Evolutionary conservation across 2,888 invertebrate species (phyloP).

Genomic region (Mechanitis messenoides): DNA sequence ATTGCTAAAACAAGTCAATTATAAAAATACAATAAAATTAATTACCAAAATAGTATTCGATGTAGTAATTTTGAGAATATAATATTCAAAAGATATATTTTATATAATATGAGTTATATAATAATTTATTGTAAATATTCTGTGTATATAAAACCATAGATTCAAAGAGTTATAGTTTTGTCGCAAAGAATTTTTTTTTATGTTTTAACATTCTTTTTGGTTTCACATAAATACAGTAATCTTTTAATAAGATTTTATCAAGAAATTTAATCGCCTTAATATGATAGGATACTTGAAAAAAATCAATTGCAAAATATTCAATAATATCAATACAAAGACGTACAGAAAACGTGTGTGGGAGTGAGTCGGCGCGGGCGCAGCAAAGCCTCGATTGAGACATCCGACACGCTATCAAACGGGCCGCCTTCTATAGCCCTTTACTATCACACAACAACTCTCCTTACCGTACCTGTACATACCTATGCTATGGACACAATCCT

Average conservation of each 20-base stretch:
- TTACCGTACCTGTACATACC: conserved; percentile 33
- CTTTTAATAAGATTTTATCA: conserved; percentile 12
- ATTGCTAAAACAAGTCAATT: conserved; percentile 11
- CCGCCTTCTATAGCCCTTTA: conserved; percentile 67
- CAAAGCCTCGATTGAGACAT: conserved; percentile 71
- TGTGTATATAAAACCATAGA: no score
- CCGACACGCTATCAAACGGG: conserved; percentile 68
- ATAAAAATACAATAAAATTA: no score
- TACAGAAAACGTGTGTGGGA: conserved; percentile 42
- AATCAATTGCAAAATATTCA: conserved; percentile 28
- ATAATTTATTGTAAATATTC: no score
- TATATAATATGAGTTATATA: no score
- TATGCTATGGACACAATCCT: conserved; percentile 20
- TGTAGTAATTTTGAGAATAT: no score
- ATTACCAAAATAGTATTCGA: no score
- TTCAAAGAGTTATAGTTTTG: no score
- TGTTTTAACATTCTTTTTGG: neutral
- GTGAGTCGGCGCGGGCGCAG: conserved; percentile 42
- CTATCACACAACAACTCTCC: conserved; percentile 44
- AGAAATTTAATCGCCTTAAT: conserved; percentile 28
- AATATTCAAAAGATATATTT: no score
- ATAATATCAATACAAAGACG: conserved; percentile 28
- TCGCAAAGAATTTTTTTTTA: conserved; percentile 8
- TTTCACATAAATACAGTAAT: conserved; percentile 1
- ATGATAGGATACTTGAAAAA: conserved; percentile 25